Percentiles rank a stretch among this genome's conserved stretches.
These are phyloP conservation scores for Brachynemurus nebulosus DNA, from an alignment of 2,888 invertebrate genomes.

Conservation along the genomic window DNA sequence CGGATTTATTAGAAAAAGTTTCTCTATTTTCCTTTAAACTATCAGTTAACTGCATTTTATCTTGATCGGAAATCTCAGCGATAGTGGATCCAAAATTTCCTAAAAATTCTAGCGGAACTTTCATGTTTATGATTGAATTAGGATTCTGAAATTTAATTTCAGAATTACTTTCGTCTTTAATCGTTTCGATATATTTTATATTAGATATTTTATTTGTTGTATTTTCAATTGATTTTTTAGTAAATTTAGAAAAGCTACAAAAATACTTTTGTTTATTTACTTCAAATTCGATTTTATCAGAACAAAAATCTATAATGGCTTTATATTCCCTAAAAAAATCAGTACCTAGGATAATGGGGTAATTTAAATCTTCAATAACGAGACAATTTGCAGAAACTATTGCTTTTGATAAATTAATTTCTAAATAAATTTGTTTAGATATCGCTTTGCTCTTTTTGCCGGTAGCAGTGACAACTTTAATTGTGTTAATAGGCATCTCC, in stretches of 20 bases:
- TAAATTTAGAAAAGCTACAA: too few species aligned
- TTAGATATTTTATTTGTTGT: too few species aligned
- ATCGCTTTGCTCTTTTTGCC: background rate
- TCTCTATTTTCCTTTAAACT: background rate
- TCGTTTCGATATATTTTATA: too few species aligned
- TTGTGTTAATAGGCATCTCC: background rate
- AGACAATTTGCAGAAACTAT: background rate
- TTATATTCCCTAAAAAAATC: constrained; percentile 1
- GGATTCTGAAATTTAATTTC: too few species aligned
- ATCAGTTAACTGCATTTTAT: background rate
- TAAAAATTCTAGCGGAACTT: background rate
- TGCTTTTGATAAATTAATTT: background rate
- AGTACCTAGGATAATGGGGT: background rate
- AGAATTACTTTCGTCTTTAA: background rate
- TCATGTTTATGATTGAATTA: too few species aligned
- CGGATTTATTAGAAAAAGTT: background rate
- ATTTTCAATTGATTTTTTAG: too few species aligned
- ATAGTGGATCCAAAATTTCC: background rate
- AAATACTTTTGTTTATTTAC: too few species aligned
- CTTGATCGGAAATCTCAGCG: background rate
- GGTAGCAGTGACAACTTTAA: background rate
- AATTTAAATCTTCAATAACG: background rate
- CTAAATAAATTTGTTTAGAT: background rate
- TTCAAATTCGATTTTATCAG: background rate
- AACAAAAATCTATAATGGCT: background rate